A percentile compares a stretch with the other conserved stretches of the same genome.
phyloP scores from a whole-genome alignment of 2,797 vertebrate species.

The Characodon lateralis region DNA sequence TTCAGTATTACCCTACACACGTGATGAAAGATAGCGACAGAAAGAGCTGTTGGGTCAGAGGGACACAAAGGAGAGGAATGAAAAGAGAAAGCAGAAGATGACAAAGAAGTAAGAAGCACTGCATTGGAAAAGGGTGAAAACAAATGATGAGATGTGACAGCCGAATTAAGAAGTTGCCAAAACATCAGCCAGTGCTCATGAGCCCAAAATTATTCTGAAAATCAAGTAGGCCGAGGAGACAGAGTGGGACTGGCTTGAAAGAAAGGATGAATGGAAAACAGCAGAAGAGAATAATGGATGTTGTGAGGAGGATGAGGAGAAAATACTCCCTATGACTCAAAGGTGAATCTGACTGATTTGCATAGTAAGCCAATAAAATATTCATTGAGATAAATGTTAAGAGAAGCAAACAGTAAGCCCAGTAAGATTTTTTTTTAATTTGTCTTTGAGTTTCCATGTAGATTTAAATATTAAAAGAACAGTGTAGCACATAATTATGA shows the following conservation, averaged over 20 bases:
- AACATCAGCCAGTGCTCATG: conserved; percentile 26
- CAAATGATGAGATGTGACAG: conserved; percentile 54
- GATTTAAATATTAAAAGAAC: conserved; percentile 15
- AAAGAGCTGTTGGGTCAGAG: conserved; percentile 24
- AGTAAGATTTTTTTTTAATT: conserved; percentile 19
- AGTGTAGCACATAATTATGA: background rate
- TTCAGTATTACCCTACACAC: conserved; percentile 55
- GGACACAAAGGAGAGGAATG: conserved; percentile 13
- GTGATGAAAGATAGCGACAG: conserved; percentile 28
- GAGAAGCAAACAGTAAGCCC: conserved; percentile 46
- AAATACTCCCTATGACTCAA: conserved; percentile 58
- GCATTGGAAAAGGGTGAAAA: conserved; percentile 43
- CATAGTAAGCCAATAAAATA: conserved; percentile 77
- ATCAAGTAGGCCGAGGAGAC: conserved; percentile 9
- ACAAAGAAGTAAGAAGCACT: conserved; percentile 25
- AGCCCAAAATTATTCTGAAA: conserved; percentile 19
- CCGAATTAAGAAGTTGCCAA: conserved; percentile 26
- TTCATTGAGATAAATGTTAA: conserved; percentile 68
- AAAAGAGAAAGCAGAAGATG: conserved; percentile 26
- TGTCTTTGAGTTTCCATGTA: conserved; percentile 21
- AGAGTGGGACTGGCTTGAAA: conserved; percentile 3
- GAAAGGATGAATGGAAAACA: conserved; percentile 27
- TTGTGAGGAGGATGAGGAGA: conserved; percentile 35
- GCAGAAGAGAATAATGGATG: conserved; percentile 29
- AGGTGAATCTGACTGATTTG: conserved; percentile 64